Evolutionary conservation across 2,113 vertebrate genomes (phyloP).

Genomic region (Rhipidura dahli): DNA sequence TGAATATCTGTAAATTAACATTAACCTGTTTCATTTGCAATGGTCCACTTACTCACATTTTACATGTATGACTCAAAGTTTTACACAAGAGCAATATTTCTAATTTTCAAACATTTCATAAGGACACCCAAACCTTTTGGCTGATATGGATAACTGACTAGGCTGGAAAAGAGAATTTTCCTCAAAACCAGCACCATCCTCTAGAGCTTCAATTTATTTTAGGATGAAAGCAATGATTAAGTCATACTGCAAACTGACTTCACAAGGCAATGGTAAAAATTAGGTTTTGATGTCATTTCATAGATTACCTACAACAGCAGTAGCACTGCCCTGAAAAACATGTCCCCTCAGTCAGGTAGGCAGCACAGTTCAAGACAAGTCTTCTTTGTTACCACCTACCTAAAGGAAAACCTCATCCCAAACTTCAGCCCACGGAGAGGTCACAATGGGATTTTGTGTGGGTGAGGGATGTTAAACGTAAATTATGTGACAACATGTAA

Average conservation of each 20-base stretch:
- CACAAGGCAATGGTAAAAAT: background rate
- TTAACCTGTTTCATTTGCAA: background rate
- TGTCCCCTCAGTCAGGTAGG: background rate
- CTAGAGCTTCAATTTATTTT: background rate
- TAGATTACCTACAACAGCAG: background rate
- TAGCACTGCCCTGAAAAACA: background rate
- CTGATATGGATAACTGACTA: background rate
- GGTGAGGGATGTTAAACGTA: background rate
- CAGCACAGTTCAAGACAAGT: background rate
- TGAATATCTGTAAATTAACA: background rate
- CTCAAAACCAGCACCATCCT: background rate
- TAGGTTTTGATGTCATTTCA: background rate
- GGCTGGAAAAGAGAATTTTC: background rate
- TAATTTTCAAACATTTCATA: background rate
- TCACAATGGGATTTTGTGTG: background rate
- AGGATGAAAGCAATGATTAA: background rate
- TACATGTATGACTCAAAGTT: background rate
- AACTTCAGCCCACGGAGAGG: background rate
- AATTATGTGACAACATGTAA: background rate
- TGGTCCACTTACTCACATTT: background rate
- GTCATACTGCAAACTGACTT: background rate
- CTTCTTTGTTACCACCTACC: background rate
- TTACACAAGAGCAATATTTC: background rate
- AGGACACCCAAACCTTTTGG: background rate
- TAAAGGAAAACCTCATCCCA: background rate